Evolutionary conservation across 23 tunicate species (phyloP).

Genomic region (Oikopleura vanhoeffeni): DNA sequence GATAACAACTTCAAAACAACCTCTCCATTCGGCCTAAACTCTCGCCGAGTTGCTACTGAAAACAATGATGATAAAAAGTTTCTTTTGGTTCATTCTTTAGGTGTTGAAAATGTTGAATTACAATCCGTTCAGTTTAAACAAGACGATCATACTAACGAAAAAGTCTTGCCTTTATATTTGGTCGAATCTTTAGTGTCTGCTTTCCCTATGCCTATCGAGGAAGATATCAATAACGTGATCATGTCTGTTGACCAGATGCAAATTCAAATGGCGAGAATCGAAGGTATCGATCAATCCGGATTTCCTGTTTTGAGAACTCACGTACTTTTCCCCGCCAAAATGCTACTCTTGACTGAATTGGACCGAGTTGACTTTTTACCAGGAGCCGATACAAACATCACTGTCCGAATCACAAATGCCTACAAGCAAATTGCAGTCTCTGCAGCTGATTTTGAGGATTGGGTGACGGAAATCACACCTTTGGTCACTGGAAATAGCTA

Average conservation of each 20-base stretch:
- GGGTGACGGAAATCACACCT: background rate
- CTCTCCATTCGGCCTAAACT: conserved; percentile 15
- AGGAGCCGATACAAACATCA: background rate
- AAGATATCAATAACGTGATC: background rate
- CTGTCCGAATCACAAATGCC: conserved; percentile 11
- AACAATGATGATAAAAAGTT: background rate
- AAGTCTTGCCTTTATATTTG: background rate
- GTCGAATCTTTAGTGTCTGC: conserved; percentile 10
- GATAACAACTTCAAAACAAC: background rate
- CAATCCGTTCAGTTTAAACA: conserved; percentile 9
- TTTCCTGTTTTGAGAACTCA: conserved; percentile 4
- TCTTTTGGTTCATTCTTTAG: conserved; percentile 5
- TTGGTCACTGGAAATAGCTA: background rate
- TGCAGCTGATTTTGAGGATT: background rate
- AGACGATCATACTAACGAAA: background rate
- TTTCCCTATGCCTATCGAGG: conserved; percentile 7
- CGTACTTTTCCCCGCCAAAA: conserved; percentile 1
- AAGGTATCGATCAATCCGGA: conserved; percentile 12
- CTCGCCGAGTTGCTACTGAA: background rate
- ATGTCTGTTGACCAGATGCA: background rate
- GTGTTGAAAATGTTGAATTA: conserved; percentile 11
- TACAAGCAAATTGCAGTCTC: background rate
- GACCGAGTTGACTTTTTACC: background rate
- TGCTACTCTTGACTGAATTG: background rate
- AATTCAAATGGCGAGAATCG: background rate